Evolutionary conservation across 2,113 vertebrate genomes (phyloP), one percentile per base, ranked within the genome.

Genomic region (Podarcis raffonei): DNA sequence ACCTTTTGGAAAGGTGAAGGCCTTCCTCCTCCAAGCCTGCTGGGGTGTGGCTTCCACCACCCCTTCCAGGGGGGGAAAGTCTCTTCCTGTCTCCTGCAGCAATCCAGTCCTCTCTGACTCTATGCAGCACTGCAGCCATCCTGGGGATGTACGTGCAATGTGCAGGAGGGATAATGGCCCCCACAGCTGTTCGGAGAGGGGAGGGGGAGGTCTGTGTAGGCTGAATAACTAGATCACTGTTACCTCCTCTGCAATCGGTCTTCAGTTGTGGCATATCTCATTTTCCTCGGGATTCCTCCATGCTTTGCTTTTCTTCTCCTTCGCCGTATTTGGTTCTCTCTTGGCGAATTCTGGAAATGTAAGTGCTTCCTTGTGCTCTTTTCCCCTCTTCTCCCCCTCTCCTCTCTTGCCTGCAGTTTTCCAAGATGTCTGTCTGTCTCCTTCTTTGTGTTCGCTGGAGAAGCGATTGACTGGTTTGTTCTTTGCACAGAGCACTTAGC

Each of bases 171-270:
- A 94, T 86, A 94, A 96, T 96, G 96, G 96, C 95, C 96, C 57
- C 96, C 62, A 76, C 96, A 80, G 96, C 95, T 94, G 96, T 91
- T 94, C 89, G 91, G 92, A 93, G 78, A 96, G 94, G 96, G 95
- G 95, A 94, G 94, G 95, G 95, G 94, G 94, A 94, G 91, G 92
- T 94, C 89, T 90, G 83, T 91, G 92, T 91, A 12, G 87, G 90
- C 94, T 20, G 91, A 87, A 87, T 89, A 87, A 88, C 90, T 87
- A 87, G 90, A 87, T 89, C 93, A 82, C 91, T 83, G 85, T 79
- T 89, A 78, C 89, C 89, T 93, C 90, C 90, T 88, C 87, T 81
- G 75, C 83, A 62, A 83, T 76, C 79, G 57, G 91, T 65, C 84
- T 76, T 85, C 82, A 81, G 86, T 83, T 71, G 81, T 84, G 78